These are phyloP conservation scores for Halictus ligatus DNA, from an alignment of 2,888 invertebrate genomes.

Conservation along the genomic window DNA sequence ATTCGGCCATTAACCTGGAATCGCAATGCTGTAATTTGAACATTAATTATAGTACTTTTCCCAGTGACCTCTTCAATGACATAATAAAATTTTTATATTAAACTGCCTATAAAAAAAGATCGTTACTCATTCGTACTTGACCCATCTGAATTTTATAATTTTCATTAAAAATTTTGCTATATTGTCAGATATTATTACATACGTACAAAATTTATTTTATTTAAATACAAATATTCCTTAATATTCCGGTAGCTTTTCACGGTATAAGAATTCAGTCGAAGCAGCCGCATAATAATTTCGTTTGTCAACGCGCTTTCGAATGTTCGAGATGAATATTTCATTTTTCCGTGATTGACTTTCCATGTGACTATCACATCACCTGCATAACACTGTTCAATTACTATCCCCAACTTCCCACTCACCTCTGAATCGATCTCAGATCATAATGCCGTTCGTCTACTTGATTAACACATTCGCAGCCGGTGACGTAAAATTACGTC, in stretches of 20 bases:
- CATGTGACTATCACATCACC: neutral
- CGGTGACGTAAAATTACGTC: conserved; percentile 3
- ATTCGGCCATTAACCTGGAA: neutral
- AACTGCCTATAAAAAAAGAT: no score
- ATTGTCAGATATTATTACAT: neutral
- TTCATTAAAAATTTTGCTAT: neutral
- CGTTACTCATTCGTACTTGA: no score
- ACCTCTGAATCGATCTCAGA: neutral
- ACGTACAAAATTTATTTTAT: neutral
- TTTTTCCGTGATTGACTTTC: neutral
- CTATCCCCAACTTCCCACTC: conserved; percentile 1
- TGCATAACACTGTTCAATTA: conserved; percentile 2
- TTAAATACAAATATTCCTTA: neutral
- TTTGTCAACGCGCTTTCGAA: neutral
- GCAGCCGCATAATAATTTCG: neutral
- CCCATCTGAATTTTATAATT: neutral
- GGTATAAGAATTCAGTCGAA: neutral
- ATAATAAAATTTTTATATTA: no score
- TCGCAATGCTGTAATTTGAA: neutral
- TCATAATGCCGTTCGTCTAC: neutral
- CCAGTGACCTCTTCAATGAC: no score
- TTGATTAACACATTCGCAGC: conserved; percentile 6
- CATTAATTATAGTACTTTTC: neutral
- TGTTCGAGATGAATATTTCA: neutral
- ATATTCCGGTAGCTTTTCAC: no score